Evolutionary conservation across 2,113 vertebrate species (phyloP).

Genomic region (Sylvia atricapilla): DNA sequence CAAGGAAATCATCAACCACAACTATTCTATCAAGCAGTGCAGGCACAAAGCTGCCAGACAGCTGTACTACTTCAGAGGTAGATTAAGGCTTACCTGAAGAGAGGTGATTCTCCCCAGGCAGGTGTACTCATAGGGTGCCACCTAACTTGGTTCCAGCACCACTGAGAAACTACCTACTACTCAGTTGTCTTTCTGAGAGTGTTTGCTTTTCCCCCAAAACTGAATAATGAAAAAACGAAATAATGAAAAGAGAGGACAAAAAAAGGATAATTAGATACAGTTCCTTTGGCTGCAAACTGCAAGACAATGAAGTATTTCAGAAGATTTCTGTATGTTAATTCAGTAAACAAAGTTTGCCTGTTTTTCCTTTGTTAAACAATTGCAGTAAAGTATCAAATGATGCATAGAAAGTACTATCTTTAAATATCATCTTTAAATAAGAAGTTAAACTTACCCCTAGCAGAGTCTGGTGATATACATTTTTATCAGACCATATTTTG

Average conservation of each 20-base stretch:
- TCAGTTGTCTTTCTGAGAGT: neutral
- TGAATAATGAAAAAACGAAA: neutral
- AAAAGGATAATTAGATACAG: neutral
- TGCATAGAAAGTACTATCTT: neutral
- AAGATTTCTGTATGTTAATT: neutral
- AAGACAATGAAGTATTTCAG: neutral
- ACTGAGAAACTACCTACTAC: neutral
- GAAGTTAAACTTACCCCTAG: neutral
- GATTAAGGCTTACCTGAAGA: neutral
- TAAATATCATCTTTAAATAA: neutral
- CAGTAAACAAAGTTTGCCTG: neutral
- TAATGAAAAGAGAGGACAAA: neutral
- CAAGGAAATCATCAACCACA: neutral
- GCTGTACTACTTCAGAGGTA: neutral
- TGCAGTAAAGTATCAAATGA: neutral
- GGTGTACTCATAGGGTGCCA: neutral
- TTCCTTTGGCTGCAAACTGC: neutral
- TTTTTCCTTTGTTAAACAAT: neutral
- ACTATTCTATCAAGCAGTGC: neutral
- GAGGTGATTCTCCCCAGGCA: neutral
- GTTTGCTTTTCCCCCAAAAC: neutral
- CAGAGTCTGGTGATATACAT: neutral
- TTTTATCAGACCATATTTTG: neutral
- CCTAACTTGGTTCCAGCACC: neutral
- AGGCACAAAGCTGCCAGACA: neutral